Percentiles rank a stretch among this genome's conserved stretches.
These are phyloP conservation scores for Rostratula benghalensis DNA, from an alignment of 2,113 vertebrate species.

Conservation along the genomic window DNA sequence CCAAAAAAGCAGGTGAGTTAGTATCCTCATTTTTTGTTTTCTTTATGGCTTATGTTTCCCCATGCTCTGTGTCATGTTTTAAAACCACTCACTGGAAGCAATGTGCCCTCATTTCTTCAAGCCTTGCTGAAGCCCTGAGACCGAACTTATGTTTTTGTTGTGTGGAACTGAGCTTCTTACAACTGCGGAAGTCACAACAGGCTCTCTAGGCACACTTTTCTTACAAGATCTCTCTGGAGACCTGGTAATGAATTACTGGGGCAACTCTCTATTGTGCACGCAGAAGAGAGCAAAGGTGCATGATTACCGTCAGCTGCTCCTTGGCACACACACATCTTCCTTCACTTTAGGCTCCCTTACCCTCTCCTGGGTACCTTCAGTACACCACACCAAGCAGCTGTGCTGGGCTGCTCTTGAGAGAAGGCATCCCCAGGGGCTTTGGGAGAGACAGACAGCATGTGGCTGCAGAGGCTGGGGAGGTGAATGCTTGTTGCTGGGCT, in stretches of 20 bases:
- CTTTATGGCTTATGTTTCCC: not conserved
- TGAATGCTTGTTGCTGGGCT: not conserved
- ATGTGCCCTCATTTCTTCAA: slow-evolving; percentile 17
- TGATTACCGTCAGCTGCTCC: not conserved
- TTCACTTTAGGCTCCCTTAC: not conserved
- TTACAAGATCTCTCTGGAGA: not conserved
- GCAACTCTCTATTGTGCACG: not conserved
- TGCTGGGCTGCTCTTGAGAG: not conserved
- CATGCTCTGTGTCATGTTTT: slow-evolving; percentile 2
- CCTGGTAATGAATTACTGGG: not conserved
- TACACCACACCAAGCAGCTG: not conserved
- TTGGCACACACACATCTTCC: no score
- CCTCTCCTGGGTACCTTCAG: not conserved
- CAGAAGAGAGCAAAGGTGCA: not conserved
- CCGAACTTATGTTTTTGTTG: not conserved
- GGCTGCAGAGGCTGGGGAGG: not conserved
- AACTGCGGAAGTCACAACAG: not conserved
- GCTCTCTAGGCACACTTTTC: not conserved
- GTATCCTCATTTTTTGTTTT: not conserved
- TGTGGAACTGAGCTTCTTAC: not conserved
- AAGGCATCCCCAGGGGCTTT: no score
- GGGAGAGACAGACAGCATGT: not conserved
- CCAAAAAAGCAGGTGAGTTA: not conserved
- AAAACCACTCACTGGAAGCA: slow-evolving; percentile 28
- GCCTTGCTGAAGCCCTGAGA: not conserved